Conservation (phyloP, 2,797 vertebrate genomes). For the Myiotriccus ornatus region DNA sequence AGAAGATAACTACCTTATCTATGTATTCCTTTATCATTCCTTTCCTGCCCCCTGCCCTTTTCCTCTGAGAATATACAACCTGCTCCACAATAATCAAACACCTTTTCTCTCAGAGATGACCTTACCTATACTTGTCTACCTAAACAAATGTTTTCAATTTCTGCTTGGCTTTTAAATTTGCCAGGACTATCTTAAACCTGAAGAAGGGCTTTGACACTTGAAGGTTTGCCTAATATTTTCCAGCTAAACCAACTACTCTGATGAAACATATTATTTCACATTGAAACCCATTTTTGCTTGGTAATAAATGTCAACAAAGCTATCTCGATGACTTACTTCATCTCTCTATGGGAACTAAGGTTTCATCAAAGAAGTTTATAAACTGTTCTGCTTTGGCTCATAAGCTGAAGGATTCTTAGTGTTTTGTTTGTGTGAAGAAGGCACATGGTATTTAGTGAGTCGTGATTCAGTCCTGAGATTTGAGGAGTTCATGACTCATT, state of each 20-base stretch:
- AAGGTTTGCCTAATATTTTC: neutral
- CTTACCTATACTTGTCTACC: neutral
- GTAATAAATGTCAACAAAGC: neutral
- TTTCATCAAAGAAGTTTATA: neutral
- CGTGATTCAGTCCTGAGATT: neutral
- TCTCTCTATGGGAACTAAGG: neutral
- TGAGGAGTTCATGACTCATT: conserved; percentile 16
- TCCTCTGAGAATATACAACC: neutral
- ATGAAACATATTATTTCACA: neutral
- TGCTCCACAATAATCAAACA: neutral
- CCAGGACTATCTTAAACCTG: neutral
- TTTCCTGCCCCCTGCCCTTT: neutral
- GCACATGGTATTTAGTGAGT: neutral
- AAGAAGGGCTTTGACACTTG: neutral
- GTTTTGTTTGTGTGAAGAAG: neutral
- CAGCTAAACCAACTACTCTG: neutral
- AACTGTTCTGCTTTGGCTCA: neutral
- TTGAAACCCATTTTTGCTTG: neutral
- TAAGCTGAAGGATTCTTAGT: neutral
- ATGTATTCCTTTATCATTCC: neutral
- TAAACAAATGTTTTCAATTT: neutral
- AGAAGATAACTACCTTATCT: neutral
- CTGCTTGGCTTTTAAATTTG: neutral
- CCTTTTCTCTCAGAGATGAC: neutral
- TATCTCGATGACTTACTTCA: neutral